phyloP scores from a whole-genome alignment of 1,140 invertebrate species.

The Papilio glaucus region DNA sequence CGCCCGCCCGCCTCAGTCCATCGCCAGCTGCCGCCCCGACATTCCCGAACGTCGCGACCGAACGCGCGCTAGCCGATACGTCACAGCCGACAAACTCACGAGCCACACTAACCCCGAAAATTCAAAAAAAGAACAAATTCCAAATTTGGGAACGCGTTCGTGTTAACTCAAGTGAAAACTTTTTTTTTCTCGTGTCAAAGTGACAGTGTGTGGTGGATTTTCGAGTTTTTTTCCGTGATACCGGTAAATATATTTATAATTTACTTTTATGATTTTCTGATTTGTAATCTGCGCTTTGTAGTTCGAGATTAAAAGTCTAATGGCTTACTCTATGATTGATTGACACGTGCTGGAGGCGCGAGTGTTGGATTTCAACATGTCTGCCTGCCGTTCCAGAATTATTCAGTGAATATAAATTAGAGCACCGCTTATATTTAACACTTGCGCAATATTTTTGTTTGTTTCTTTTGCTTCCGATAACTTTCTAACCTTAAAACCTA shows the following conservation, averaged over 20 bases:
- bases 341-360: constrained; percentile 55
- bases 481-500: constrained; percentile 50
- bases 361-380: constrained; percentile 77
- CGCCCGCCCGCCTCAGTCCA: constrained; percentile 81
- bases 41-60: constrained; percentile 68
- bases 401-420: constrained; percentile 52
- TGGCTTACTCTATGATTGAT: constrained; percentile 43
- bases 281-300: constrained; percentile 45
- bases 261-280: constrained; percentile 43
- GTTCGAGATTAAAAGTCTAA: constrained; percentile 33
- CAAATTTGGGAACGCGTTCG: constrained; percentile 62
- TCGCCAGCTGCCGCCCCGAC: constrained; percentile 72
- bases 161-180: constrained; percentile 58
- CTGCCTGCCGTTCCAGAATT: constrained; percentile 67
- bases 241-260: constrained; percentile 62
- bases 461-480: constrained; percentile 39
- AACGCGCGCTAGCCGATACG: constrained; percentile 67
- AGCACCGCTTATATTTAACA: constrained; percentile 33
- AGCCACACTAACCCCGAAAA: constrained; percentile 57
- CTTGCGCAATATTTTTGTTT: constrained; percentile 43
- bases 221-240: constrained; percentile 60
- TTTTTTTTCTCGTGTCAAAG: constrained; percentile 58
- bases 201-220: constrained; percentile 74
- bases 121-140: constrained; percentile 56
- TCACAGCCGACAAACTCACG: constrained; percentile 46